phyloP scores from a whole-genome alignment of 92 coral and sea anemone species.

The Bergia sp. region DNA sequence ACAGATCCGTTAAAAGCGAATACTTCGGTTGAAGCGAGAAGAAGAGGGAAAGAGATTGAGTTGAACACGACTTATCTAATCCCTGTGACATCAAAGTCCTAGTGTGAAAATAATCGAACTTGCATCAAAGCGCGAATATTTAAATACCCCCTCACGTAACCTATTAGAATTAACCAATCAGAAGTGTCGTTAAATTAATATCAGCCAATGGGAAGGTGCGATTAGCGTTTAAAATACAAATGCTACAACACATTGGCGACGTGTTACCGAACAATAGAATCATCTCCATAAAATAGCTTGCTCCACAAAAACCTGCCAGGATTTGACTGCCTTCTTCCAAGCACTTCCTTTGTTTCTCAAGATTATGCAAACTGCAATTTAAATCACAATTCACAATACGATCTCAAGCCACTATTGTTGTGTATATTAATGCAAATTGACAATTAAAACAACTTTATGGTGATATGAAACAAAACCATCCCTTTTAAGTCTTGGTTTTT shows the following conservation, averaged over 20 bases:
- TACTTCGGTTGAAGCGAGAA: conserved; percentile 28
- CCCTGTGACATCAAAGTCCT: conserved; percentile 44
- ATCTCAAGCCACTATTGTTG: conserved; percentile 22
- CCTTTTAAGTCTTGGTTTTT: conserved; percentile 13
- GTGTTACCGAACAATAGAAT: conserved; percentile 34
- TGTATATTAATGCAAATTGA: conserved; percentile 45
- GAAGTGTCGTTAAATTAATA: conserved; percentile 19
- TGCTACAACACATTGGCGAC: conserved; percentile 52
- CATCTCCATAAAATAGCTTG: conserved; percentile 34
- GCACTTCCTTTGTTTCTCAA: conserved; percentile 43
- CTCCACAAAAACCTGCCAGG: conserved; percentile 44
- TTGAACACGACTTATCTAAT: conserved; percentile 23
- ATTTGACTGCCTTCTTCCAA: conserved; percentile 33
- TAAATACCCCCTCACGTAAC: conserved; percentile 97
- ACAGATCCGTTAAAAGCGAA: conserved; percentile 39
- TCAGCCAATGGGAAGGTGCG: conserved; percentile 68
- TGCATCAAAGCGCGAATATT: conserved; percentile 97
- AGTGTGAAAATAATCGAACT: conserved; percentile 78
- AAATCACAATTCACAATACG: conserved; percentile 35
- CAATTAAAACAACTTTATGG: conserved; percentile 37
- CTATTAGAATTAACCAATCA: conserved; percentile 88
- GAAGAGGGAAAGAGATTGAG: background rate
- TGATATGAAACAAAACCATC: conserved; percentile 15
- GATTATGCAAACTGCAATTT: conserved; percentile 45
- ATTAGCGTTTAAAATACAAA: conserved; percentile 80